Evolutionary conservation across 2,888 invertebrate species (phyloP), one percentile per base, ranked within the genome.

Genomic region (Rotaria macrura): DNA sequence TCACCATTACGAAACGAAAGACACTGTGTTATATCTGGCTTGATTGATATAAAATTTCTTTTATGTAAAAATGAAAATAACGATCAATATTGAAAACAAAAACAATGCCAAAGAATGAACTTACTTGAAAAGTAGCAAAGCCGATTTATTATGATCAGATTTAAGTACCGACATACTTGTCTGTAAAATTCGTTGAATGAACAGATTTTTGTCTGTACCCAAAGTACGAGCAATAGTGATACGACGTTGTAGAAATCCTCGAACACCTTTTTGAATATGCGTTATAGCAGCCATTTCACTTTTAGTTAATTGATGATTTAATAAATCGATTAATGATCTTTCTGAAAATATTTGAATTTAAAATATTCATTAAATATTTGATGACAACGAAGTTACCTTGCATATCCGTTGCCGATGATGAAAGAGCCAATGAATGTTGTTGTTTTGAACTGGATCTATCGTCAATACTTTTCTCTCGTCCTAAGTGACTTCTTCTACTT

Each of bases 1-100:
- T 90, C 91, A 87, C 91, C 91, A 85, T 89, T 88, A 87, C 89
- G 89, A 88, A 91, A 91, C 25, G 86, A 88, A 87, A 90, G 90
- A 72, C 89, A 88, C 6, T 88, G 88, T 89, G 90, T 90, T 84
- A 90, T 87, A 83, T 89, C 89, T 14, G 89, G 89, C 43, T 90
- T 89, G 23, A 87, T 86, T 87, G 89, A 90, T 87, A 91, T 90
- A 89, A 90, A 89, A 79, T 88, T 88, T 86, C 91, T 90, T 87
- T 12, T 49, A 49, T 49, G 23, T 87, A 72, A 85, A 86, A 79
- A 25, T 52, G 17, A 34, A 55, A 38, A 25, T 17, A 47, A 5
- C n/a, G 3, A 5, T 14, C 10, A 5, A n/a, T 43, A 9, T 17
- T 74, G 0, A 3, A 12, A 43, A 2, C 3, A 38, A 25, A n/a